phyloP scores from a whole-genome alignment of 2,888 invertebrate genomes.

The Spilosoma lubricipeda region DNA sequence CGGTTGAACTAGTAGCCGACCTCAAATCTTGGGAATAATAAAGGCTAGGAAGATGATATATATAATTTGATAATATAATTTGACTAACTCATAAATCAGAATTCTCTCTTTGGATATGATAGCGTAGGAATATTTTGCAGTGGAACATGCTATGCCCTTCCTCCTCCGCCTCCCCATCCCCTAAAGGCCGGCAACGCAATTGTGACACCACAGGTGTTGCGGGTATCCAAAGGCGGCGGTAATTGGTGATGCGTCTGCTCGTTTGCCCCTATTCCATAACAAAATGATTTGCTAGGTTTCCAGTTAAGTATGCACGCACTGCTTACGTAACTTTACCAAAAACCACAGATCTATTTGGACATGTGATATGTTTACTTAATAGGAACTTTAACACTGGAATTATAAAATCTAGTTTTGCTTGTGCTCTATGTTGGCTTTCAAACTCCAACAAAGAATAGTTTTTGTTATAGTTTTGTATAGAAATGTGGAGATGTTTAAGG shows the following conservation, averaged over 20 bases:
- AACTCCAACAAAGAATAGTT: slow-evolving; percentile 57
- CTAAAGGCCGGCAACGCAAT: too few species aligned
- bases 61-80: slow-evolving; percentile 26
- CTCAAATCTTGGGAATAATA: too few species aligned
- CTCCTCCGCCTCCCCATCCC: too few species aligned
- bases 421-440: slow-evolving; percentile 33
- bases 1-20: too few species aligned
- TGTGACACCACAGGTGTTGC: too few species aligned
- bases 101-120: not conserved
- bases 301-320: slow-evolving; percentile 25
- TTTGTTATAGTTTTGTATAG: slow-evolving; percentile 59
- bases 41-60: too few species aligned
- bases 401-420: slow-evolving; percentile 28
- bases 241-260: too few species aligned
- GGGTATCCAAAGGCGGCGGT: too few species aligned
- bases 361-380: slow-evolving; percentile 7
- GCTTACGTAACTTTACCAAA: slow-evolving; percentile 39
- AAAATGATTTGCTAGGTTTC: slow-evolving; percentile 27
- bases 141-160: not conserved
- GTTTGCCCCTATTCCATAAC: too few species aligned
- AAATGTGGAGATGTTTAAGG: slow-evolving; percentile 61
- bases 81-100: slow-evolving; percentile 23
- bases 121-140: not conserved
- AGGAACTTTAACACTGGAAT: not conserved
- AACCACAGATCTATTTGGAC: slow-evolving; percentile 35